A percentile compares a stretch with the other conserved stretches of the same genome.
phyloP scores from a whole-genome alignment of 2,113 vertebrate species.

The Apeltes quadracus region DNA sequence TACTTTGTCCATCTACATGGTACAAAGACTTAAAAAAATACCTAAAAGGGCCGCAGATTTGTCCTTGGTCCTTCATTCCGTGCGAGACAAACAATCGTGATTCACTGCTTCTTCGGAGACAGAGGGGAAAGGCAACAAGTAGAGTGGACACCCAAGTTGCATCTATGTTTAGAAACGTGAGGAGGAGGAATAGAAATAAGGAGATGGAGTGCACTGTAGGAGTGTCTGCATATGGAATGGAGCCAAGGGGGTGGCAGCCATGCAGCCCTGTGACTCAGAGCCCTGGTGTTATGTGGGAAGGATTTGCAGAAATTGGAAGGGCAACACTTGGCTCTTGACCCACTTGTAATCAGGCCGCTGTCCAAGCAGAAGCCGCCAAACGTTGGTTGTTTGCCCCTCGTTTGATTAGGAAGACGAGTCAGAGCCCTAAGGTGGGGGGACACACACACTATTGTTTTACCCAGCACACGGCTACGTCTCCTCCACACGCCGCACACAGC shows the following conservation, averaged over 20 bases:
- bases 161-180: conserved; percentile 68
- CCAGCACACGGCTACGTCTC: conserved; percentile 15
- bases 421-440: conserved; percentile 26
- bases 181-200: conserved; percentile 57
- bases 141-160: conserved; percentile 42
- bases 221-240: conserved; percentile 60
- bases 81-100: conserved; percentile 23
- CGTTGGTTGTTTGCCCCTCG: conserved; percentile 32
- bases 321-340: conserved; percentile 46
- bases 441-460: conserved; percentile 25
- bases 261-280: conserved; percentile 63
- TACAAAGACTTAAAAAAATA: conserved; percentile 26
- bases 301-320: conserved; percentile 50
- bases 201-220: conserved; percentile 55
- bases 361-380: conserved; percentile 39
- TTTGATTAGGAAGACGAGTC: conserved; percentile 25
- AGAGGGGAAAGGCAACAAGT: conserved; percentile 44
- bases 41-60: conserved; percentile 37
- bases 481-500: not conserved
- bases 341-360: conserved; percentile 28
- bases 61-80: conserved; percentile 67
- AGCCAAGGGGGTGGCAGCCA: conserved; percentile 50
- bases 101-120: conserved; percentile 37
- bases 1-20: conserved; percentile 1
- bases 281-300: conserved; percentile 56